Evolutionary conservation across 2,113 vertebrate genomes (phyloP).

Genomic region (Saguinus imperator): DNA sequence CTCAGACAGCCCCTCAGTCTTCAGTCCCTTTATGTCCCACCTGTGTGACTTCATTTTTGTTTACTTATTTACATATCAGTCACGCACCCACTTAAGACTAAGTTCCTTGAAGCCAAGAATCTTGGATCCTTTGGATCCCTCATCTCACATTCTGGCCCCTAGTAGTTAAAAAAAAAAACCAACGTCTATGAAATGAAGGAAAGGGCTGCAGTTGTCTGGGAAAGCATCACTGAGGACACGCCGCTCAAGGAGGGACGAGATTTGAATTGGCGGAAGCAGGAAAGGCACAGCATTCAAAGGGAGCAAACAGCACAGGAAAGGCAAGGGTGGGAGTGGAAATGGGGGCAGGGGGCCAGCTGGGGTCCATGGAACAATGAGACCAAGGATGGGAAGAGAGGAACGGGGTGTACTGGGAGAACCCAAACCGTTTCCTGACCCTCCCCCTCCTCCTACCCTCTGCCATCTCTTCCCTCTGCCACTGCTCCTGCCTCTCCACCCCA

Average conservation of each 20-base stretch:
- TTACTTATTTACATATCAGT: neutral
- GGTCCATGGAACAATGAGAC: rapidly evolving
- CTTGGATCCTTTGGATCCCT: neutral
- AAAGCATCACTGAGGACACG: neutral
- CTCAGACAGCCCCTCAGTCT: neutral
- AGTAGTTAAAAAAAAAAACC: neutral
- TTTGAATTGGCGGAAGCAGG: neutral
- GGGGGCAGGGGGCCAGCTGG: rapidly evolving
- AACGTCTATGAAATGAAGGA: neutral
- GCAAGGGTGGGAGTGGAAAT: neutral
- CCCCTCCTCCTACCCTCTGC: rapidly evolving
- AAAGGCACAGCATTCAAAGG: neutral
- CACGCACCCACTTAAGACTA: neutral
- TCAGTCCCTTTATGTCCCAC: neutral
- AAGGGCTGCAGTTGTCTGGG: neutral
- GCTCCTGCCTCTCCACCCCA: neutral
- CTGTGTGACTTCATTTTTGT: neutral
- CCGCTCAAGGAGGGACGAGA: neutral
- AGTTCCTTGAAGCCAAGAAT: neutral
- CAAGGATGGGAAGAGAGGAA: neutral
- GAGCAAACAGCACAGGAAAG: neutral
- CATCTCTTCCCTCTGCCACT: neutral
- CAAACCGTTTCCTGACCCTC: neutral
- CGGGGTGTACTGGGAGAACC: neutral
- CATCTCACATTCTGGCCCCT: neutral